Evolutionary conservation across 2,888 invertebrate species (phyloP), one percentile per base, ranked within the genome.

Genomic region (Spodoptera littoralis): DNA sequence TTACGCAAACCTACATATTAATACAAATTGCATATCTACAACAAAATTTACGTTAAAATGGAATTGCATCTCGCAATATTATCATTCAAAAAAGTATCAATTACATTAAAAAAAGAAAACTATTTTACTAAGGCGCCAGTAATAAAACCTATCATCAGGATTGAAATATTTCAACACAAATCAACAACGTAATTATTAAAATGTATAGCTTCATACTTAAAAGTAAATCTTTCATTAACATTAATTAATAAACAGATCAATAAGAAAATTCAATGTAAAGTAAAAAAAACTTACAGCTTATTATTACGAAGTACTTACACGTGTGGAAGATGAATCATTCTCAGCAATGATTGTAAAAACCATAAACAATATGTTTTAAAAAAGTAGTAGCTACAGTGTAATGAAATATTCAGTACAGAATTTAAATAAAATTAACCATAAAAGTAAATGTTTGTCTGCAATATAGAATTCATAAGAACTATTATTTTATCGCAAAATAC

Each of bases 251-350:
- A 75, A 67, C 59, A 58, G 60, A 68, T 69, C 18, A 61, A 71
- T 76, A 79, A 81, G 79, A 81, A 70, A 77, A 77, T 81, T 80
- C 77, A 76, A 81, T 77, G 59, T 65, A 73, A 77, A 81, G 78
- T 61, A 57, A n/a, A n/a, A n/a, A n/a, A n/a, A 36, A 54, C 69
- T 69, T 78, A 80, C 11, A 24, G 22, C 58, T 1, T 65, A 67
- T 60, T 69, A 67, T 58, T 70, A 69, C 36, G 61, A 70, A 58
- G 4, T 70, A 70, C 65, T 63, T 73, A 70, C 59, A 18, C 60
- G 53, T 70, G 74, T 64, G 44, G 60, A 65, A 76, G 74, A 77
- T 76, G 74, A 80, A 76, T 66, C 27, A 63, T 62, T 60, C 73
- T 68, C 62, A 70, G 73, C 63, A 66, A 77, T 75, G 51, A 63